Evolutionary conservation across 2,888 invertebrate genomes (phyloP), one percentile per base, ranked within the genome.

Genomic region (Polyommatus iphigenia): DNA sequence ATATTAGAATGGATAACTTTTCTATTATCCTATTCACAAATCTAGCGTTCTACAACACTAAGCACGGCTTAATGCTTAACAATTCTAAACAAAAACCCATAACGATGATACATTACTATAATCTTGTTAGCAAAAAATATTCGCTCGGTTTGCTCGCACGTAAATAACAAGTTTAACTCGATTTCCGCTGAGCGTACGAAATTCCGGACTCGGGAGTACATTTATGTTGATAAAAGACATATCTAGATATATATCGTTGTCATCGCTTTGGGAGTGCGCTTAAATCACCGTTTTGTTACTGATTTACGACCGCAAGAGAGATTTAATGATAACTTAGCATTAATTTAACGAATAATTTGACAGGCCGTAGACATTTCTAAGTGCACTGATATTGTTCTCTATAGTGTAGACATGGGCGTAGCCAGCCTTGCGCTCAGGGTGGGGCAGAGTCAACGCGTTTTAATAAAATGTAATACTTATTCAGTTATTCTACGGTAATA

Each of bases 131-230:
- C 20, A 59, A 59, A 59, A 59, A 62, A 62, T 67, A 5, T 67
- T 67, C 15, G 67, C 29, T 15, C 62, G 29, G 67, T 67, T 32
- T 32, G 67, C 4, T 67, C 10, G 67, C 67, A 13, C 62, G 62
- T 62, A 29, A 67, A 67, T 67, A 67, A 67, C 67, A 67, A 67
- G 29, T 32, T 67, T 10, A 32, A 67, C 67, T 67, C 67, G 67
- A 67, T 67, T 67, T 20, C 24, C 24, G 20, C 59, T 54, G 15
- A 20, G 15, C 67, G 29, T 13, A 67, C 67, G 67, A 67, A 67
- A 67, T 32, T 20, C 67, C 32, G 29, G 29, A 29, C 29, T 29
- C 15, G 67, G 67, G 67, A 67, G 29, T 67, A 32, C 67, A 67
- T 67, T 67, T 67, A 67, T 67, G 32, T 29, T 15, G 67, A 67